phyloP scores from a whole-genome alignment of 2,113 vertebrate genomes.

The Ailurus styani region DNA sequence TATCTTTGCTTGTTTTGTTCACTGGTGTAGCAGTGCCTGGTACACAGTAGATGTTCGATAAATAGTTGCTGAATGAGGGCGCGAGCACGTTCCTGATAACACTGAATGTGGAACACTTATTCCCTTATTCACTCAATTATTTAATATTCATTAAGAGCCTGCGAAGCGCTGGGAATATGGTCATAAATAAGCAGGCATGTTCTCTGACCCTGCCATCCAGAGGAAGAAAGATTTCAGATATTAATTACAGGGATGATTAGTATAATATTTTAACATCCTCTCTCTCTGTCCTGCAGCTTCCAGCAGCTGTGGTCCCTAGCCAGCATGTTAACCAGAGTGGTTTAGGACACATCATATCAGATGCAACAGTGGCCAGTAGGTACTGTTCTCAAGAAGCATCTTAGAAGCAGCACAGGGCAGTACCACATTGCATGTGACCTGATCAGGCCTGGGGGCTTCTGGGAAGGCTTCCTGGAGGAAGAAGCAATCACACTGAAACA shows the following conservation, averaged over 20 bases:
- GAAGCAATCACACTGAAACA: not conserved
- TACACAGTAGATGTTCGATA: not conserved
- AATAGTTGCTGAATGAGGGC: not conserved
- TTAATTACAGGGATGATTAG: not conserved
- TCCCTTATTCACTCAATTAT: not conserved
- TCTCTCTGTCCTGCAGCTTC: not conserved
- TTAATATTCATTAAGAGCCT: not conserved
- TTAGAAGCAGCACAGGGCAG: not conserved
- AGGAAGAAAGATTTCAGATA: not conserved
- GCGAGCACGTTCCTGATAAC: not conserved
- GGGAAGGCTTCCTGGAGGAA: not conserved
- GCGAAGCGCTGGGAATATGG: not conserved
- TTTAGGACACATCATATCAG: not conserved
- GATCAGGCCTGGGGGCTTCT: not conserved
- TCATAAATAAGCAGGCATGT: not conserved
- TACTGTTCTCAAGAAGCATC: not conserved
- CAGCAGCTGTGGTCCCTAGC: not conserved
- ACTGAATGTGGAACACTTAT: not conserved
- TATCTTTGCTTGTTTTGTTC: not conserved
- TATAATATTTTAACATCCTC: not conserved
- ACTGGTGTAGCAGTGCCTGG: not conserved
- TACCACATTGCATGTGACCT: not conserved
- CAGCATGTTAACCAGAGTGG: not conserved
- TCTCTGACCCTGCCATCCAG: not conserved
- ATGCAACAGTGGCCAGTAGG: not conserved